Evolutionary conservation across 2,113 vertebrate genomes (phyloP), one percentile per base, ranked within the genome.

Genomic region (Oreocharis arfaki): DNA sequence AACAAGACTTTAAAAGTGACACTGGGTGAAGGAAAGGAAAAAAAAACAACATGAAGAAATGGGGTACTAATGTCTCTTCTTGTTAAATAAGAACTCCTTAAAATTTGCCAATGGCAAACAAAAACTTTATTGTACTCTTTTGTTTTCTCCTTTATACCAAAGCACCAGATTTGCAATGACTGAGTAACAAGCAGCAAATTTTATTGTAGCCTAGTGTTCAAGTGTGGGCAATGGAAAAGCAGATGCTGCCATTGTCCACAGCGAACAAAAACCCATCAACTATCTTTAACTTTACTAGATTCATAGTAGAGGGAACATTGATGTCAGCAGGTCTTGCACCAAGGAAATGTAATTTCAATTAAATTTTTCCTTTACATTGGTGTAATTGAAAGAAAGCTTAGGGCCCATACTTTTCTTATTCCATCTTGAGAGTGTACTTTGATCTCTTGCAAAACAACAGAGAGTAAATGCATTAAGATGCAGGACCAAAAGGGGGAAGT

Each of bases 1-100:
- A 96, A 84, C 26, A 90, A 84, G 49, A n/a, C n/a, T 64, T 95
- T 55, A 53, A 83, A 93, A 79, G 73, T 84, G 60, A 85, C 59
- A 57, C 22, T 46, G 41, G 8, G 17, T 44, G 44, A 77, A 87
- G 20, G 41, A 60, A 21, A 33, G 59, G 10, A 27, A 50, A 47
- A 28, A 16, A 85, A 59, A 2, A 6, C 27, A n/a, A 17, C 16
- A 46, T 42, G 64, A 69, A 68, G 27, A 39, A 76, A 7, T 22
- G 16, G 13, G 10, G n/a, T 64, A 80, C 41, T 30, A 74, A 76
- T 56, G 13, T 82, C n/a, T 79, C 23, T 81, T 78, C 41, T 30
- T 65, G 20, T 82, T 89, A 88, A 73, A 78, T 27, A 88, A 78
- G 22, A 64, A 16, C 6, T 60, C 35, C n/a, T 73, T 92, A 84